Evolutionary conservation across 2,888 invertebrate genomes (phyloP).

Genomic region (Lasioglossum oenotherae): DNA sequence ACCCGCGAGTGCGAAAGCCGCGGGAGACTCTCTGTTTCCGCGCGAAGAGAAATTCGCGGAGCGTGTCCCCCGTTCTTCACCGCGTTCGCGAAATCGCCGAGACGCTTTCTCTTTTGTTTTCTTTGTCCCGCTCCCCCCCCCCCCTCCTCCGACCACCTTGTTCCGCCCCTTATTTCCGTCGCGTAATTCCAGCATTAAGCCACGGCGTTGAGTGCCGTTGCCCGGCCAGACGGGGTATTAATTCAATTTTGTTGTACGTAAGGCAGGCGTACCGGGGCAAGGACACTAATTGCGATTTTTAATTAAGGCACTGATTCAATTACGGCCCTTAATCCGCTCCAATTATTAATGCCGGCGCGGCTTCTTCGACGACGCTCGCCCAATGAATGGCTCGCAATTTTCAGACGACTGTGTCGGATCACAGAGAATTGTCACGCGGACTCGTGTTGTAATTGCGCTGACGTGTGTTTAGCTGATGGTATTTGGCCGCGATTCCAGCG

Average conservation of each 20-base stretch:
- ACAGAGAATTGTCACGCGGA: conserved; percentile 44
- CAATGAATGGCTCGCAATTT: conserved; percentile 70
- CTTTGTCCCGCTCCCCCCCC: background rate
- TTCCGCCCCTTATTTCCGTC: background rate
- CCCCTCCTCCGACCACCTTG: background rate
- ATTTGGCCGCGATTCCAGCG: conserved; percentile 34
- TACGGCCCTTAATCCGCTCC: conserved; percentile 66
- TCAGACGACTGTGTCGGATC: conserved; percentile 52
- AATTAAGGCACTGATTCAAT: conserved; percentile 76
- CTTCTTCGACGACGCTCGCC: conserved; percentile 42
- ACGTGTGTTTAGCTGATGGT: conserved; percentile 60
- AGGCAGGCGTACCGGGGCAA: conserved; percentile 60
- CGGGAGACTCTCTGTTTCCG: conserved; percentile 3
- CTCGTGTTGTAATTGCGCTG: conserved; percentile 45
- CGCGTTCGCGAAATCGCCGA: conserved; percentile 14
- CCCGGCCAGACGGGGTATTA: conserved; percentile 67
- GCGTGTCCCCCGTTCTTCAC: conserved; percentile 4
- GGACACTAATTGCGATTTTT: conserved; percentile 76
- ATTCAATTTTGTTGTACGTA: conserved; percentile 74
- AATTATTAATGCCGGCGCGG: conserved; percentile 71
- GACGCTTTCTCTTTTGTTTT: conserved; percentile 28
- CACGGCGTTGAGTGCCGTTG: conserved; percentile 65
- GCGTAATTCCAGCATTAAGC: conserved; percentile 69
- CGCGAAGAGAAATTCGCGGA: background rate
- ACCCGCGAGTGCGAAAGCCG: background rate